Base-by-base conservation (phyloP, 1,140 invertebrate genomes). In the Belonocnema kinseyi region DNA sequence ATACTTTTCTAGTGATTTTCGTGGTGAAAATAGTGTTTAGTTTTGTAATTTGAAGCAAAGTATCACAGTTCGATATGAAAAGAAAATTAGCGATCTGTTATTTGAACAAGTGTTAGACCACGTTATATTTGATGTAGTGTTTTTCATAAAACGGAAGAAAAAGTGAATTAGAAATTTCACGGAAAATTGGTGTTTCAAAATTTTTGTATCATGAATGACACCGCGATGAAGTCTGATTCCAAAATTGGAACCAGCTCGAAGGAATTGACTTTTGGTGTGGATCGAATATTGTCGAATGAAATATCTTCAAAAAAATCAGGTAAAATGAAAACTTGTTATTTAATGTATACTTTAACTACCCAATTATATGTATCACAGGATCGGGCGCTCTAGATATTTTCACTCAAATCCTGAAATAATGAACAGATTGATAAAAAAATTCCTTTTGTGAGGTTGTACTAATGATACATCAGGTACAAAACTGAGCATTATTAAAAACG, bases 221-320 rank as follows among this genome's bases (percentile, higher is more conserved):
- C 74, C 5, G 75, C 75, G 53, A 82, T 80, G 17, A 73, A 77
- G 66, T 72, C 70, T 13, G 51, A 19, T 75, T 72, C 77, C 56
- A 50, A 19, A 50, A 72, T 4, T 40, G 21, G 77, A 80, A 71
- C 75, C 72, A 58, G n/a, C 61, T 84, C 82, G 1, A 88, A 85
- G 58, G 81, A 86, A 46, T 84, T 93, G 13, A 92, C 92, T 79
- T 93, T 93, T 81, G 90, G 92, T 10, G 86, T 93, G 3, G 92
- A 93, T 46, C 84, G 91, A n/a, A 93, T 93, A 83, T 79, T 93
- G 21, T 90, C 92, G 0, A 87, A 87, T 21, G 90, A 91, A 13
- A 83, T 85, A 46, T 82, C 75, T 11, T 21, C 83, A 14, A 83
- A 71, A 66, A 86, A 83, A 75, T 73, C 78, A 77, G 86, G 88